These are phyloP conservation scores for Pelecanus crispus DNA, from an alignment of 2,113 vertebrate species.

Conservation along the genomic window DNA sequence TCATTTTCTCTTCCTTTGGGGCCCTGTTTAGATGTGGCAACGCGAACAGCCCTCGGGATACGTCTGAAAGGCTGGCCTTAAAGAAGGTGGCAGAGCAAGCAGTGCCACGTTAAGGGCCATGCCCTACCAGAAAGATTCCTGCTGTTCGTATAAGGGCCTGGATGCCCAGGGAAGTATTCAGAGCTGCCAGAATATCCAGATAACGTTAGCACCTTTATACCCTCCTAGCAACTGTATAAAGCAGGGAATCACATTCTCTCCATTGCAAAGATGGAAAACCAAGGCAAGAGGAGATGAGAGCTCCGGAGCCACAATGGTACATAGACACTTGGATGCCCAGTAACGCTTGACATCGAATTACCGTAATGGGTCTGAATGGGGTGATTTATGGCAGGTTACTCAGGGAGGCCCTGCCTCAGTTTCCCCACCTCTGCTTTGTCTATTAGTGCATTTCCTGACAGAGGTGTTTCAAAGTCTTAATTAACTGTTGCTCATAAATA, in stretches of 20 bases:
- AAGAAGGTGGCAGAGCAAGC: not conserved
- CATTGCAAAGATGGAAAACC: not conserved
- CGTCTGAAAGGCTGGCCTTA: not conserved
- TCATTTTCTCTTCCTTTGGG: not conserved
- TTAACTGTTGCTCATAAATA: not conserved
- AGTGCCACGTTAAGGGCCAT: not conserved
- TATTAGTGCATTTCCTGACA: not conserved
- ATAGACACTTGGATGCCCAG: not conserved
- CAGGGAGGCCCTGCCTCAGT: not conserved
- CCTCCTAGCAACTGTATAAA: not conserved
- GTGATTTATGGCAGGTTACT: not conserved
- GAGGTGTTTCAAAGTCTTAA: not conserved
- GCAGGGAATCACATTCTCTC: not conserved
- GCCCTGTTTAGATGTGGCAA: not conserved
- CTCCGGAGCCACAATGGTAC: rapidly evolving
- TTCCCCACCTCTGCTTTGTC: not conserved
- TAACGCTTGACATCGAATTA: rapidly evolving
- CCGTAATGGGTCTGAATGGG: not conserved
- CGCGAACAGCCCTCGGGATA: not conserved
- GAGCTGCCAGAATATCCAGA: not conserved
- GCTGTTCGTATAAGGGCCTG: not conserved
- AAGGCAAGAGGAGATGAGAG: not conserved
- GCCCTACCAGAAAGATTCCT: not conserved
- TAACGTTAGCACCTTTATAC: not conserved
- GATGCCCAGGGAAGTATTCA: not conserved